Base-by-base conservation (phyloP, 2,797 vertebrate genomes). In the Mionectes olivaceus region DNA sequence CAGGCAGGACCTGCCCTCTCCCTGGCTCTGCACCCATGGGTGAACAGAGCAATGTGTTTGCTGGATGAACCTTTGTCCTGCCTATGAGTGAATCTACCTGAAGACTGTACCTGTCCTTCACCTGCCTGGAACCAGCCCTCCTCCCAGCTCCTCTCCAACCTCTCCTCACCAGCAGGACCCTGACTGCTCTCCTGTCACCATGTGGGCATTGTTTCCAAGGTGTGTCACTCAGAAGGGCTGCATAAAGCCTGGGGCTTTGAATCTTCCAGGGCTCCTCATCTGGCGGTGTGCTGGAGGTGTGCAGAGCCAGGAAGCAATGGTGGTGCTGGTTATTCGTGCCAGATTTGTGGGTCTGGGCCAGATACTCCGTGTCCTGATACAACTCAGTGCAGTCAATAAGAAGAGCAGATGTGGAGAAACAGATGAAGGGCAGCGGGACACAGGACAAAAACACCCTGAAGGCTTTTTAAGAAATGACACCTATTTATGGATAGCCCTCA, bases 161-260 rank as follows among this genome's bases (percentile, higher is more conserved):
- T 33, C 18, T 28, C 27, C 23, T 49, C 0, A 0, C 43, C 28
- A 21, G 60, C 9, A 3, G 12, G 22, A 35, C 19, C n/a, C 64
- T 44, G 60, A 30, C 44, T 81, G 52, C 46, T 74, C 12, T 52
- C 65, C 57, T 22, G 13, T 41, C 25, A 70, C 57, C 68, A 52
- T 11, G 35, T 2, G 2, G 47, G 12, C 27, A 60, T 19, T 1
- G 0, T 28, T 11, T 52, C 64, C 13, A 6, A 16, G 33, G 30
- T 39, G 23, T 60, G 18, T 39, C 23, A 68, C 43, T 91, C 53
- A 67, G 27, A 60, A 86, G 30, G 63, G n/a, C 19, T 30, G 4
- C 37, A 50, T 46, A 59, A 79, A 77, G 49, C 11, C 6, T 5
- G 23, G 39, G 49, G 27, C 13, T 81, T 56, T 39, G 14, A 56